Conservation (phyloP, 2,888 invertebrate genomes). For the Sthenelais limicola region DNA sequence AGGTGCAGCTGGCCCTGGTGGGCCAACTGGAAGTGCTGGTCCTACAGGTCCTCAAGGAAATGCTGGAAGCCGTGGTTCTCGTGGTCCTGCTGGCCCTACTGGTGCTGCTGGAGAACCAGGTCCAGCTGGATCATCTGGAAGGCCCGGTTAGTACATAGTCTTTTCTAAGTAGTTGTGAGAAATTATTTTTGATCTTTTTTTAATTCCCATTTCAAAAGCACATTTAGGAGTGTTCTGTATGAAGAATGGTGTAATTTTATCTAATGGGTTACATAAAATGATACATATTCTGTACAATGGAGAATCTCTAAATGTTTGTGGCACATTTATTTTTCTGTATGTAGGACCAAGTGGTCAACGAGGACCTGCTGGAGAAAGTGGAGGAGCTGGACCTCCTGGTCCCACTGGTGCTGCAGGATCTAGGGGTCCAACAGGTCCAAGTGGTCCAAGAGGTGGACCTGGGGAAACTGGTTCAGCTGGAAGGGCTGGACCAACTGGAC, state of each 20-base stretch:
- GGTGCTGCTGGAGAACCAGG: constrained; percentile 39
- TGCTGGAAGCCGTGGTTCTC: constrained; percentile 40
- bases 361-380: constrained; percentile 40
- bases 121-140: constrained; percentile 24
- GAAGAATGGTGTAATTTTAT: no score
- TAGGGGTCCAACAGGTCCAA: constrained; percentile 19
- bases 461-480: constrained; percentile 50
- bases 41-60: constrained; percentile 40
- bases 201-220: no score
- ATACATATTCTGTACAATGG: no score
- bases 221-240: no score
- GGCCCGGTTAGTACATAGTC: constrained; percentile 15
- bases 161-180: no score
- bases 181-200: no score
- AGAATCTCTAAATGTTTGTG: no score
- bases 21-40: constrained; percentile 18
- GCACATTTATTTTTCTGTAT: no score
- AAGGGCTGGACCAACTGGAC: constrained; percentile 53
- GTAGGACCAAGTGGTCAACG: constrained; percentile 38
- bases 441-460: constrained; percentile 41
- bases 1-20: constrained; percentile 38
- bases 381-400: constrained; percentile 53
- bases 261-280: no score
- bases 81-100: constrained; percentile 48
- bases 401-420: constrained; percentile 62